A percentile compares a stretch with the other conserved stretches of the same genome.
These are phyloP conservation scores for Corydoras sp. DNA, from an alignment of 2,113 vertebrate genomes.

Conservation along the genomic window DNA sequence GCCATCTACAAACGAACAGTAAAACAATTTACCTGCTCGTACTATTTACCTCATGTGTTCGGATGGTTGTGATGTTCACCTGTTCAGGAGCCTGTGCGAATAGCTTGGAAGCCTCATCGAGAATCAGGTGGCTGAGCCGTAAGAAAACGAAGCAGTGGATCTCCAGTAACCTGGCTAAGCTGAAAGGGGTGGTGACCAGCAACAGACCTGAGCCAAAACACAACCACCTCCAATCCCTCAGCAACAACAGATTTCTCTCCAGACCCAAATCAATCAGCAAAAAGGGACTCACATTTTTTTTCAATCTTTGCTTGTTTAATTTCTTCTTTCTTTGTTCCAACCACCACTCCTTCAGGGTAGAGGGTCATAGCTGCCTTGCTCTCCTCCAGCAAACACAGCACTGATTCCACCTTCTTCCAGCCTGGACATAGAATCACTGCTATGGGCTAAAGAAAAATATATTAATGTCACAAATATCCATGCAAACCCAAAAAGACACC, in stretches of 20 bases:
- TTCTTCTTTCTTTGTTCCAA: conserved; percentile 73
- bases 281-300: conserved; percentile 70
- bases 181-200: conserved; percentile 78
- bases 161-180: conserved; percentile 71
- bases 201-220: conserved; percentile 66
- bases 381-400: conserved; percentile 70
- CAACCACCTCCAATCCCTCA: background rate
- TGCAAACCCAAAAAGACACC: background rate
- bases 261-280: background rate
- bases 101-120: conserved; percentile 76
- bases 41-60: too few relatives aligned
- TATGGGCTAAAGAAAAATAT: conserved; percentile 66
- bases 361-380: conserved; percentile 52
- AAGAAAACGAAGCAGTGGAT: conserved; percentile 68
- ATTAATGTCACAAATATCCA: background rate
- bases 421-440: conserved; percentile 81
- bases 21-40: too few relatives aligned
- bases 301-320: conserved; percentile 65
- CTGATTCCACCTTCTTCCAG: conserved; percentile 79
- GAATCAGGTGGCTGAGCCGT: conserved; percentile 76
- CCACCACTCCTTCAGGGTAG: conserved; percentile 63
- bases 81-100: conserved; percentile 68
- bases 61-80: conserved; percentile 53
- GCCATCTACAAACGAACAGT: conserved; percentile 61
- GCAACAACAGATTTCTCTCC: too few relatives aligned